Evolutionary conservation across 2,888 invertebrate genomes (phyloP).

Genomic region (Calliopum simillimum): DNA sequence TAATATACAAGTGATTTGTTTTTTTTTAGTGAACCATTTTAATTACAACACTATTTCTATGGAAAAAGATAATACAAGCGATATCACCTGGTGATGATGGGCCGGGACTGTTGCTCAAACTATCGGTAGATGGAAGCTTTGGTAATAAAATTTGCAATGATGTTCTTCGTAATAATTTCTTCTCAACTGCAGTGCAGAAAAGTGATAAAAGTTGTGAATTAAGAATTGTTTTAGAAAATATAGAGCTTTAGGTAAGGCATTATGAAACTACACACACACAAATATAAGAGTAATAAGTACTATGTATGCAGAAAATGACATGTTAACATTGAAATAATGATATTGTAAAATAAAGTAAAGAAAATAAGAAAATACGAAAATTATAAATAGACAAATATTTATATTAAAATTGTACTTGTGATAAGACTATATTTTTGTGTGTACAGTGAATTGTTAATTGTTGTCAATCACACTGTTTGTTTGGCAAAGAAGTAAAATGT

Average conservation of each 20-base stretch:
- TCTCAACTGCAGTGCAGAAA: constrained; percentile 58
- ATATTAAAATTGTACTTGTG: background rate
- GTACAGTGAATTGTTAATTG: too few relatives aligned
- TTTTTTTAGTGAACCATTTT: background rate
- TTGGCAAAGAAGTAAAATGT: too few relatives aligned
- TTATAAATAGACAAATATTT: background rate
- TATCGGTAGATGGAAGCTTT: constrained; percentile 72
- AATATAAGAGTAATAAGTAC: too few relatives aligned
- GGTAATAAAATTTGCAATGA: constrained; percentile 70
- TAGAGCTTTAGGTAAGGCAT: background rate
- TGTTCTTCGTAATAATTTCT: constrained; percentile 67
- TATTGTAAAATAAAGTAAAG: too few relatives aligned
- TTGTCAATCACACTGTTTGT: too few relatives aligned
- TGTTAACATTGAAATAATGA: too few relatives aligned
- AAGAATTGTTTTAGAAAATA: constrained; percentile 5
- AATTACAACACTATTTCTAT: constrained; percentile 17
- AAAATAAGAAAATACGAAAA: too few relatives aligned
- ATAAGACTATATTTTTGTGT: background rate
- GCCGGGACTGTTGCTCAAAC: constrained; percentile 72
- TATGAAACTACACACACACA: background rate
- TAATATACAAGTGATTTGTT: background rate
- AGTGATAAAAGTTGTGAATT: constrained; percentile 7
- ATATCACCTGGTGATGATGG: constrained; percentile 72
- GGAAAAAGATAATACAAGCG: constrained; percentile 1
- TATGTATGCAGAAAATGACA: too few relatives aligned